Conservation (phyloP, 2,113 vertebrate genomes). For the Planiliza haematocheilus region DNA sequence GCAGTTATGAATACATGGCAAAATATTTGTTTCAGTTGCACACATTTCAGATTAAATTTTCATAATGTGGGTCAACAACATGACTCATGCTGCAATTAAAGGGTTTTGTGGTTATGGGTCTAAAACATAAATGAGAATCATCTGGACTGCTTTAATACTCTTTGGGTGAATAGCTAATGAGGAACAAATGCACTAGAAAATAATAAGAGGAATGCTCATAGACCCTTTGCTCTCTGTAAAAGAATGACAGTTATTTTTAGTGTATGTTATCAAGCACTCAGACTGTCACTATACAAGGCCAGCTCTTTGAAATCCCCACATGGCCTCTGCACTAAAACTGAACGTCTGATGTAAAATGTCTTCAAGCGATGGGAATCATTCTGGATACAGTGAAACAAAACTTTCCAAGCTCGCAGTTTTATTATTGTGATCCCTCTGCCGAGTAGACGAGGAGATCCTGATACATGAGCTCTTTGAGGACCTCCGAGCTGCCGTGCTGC, state of each 20-base stretch:
- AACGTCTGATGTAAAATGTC: slow-evolving; percentile 19
- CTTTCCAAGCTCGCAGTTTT: slow-evolving; percentile 21
- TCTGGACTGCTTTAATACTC: background rate
- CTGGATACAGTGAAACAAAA: slow-evolving; percentile 43
- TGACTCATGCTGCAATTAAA: slow-evolving; percentile 1
- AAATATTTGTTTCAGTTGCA: background rate
- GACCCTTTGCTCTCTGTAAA: background rate
- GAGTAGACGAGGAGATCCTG: slow-evolving; percentile 33
- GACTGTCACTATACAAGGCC: slow-evolving; percentile 18
- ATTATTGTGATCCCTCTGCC: slow-evolving; percentile 33
- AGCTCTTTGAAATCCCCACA: slow-evolving; percentile 8
- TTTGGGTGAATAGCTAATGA: background rate
- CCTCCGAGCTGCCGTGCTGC: slow-evolving; percentile 20
- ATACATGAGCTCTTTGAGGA: slow-evolving; percentile 43
- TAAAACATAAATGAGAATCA: slow-evolving; percentile 7
- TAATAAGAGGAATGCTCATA: background rate
- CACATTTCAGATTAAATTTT: background rate
- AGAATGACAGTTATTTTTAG: slow-evolving; percentile 33
- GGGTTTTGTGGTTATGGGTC: background rate
- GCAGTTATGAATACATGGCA: background rate
- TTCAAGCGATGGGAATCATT: slow-evolving; percentile 8
- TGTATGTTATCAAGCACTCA: slow-evolving; percentile 19
- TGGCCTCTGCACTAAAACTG: slow-evolving; percentile 1
- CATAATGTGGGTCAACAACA: background rate
- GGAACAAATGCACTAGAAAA: background rate